Evolutionary conservation across 2,888 invertebrate species (phyloP).

Genomic region (Protula sp.): DNA sequence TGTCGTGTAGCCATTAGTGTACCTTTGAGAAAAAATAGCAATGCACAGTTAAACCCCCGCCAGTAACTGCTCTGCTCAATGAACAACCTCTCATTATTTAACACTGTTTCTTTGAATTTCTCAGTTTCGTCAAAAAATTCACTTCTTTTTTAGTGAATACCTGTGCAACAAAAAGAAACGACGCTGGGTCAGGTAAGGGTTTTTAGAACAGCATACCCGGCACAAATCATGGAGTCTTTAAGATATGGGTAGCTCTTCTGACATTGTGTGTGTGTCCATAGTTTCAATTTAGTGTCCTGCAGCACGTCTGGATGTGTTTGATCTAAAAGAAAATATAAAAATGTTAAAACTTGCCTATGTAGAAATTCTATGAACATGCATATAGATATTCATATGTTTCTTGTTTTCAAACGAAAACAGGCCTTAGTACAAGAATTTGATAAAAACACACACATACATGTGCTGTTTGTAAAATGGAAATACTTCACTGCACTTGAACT

Average conservation of each 20-base stretch:
- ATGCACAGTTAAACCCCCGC: background rate
- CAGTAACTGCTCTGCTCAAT: background rate
- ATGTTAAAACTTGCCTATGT: background rate
- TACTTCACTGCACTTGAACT: no score
- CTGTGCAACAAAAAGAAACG: no score
- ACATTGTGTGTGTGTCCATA: constrained; percentile 36
- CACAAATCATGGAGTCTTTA: constrained; percentile 29
- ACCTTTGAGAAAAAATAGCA: background rate
- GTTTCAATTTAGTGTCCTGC: constrained; percentile 41
- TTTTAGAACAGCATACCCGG: no score
- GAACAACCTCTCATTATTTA: background rate
- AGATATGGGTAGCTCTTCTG: constrained; percentile 24
- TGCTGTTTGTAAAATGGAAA: no score
- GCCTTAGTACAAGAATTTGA: no score
- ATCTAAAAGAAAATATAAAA: constrained; percentile 3
- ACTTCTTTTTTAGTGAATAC: no score
- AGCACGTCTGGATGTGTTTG: constrained; percentile 16
- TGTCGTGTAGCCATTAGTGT: background rate
- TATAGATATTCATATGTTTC: no score
- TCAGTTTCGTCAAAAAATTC: no score
- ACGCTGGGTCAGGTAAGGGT: no score
- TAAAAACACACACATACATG: no score
- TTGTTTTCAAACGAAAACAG: no score
- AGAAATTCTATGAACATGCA: background rate
- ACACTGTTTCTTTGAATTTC: no score